Base-by-base conservation (phyloP, 2,113 vertebrate genomes). In the Dermatemys mawii region DNA sequence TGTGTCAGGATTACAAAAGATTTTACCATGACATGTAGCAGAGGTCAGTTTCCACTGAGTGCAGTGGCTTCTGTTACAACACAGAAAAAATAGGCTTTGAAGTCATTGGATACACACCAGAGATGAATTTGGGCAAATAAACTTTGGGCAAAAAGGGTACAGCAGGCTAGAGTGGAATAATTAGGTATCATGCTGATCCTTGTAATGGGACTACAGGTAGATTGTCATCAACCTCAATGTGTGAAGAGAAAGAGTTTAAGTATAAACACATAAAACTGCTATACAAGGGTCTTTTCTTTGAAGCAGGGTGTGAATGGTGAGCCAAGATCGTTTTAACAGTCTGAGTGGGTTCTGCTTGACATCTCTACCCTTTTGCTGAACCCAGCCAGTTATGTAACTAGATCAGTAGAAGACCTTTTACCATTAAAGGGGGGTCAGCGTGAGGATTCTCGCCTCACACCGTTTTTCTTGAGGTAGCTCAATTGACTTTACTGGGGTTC, bases 31-130 rank as follows among this genome's bases (percentile, higher is more conserved):
- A 63, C 70, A 63, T 49, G 89, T 24, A 78, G 27, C 57, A 67
- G 41, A 88, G 8, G 19, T 41, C 1, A 24, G 16, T 12, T 93
- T 88, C 11, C 29, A 46, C 26, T 55, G 1, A 76, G 22, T 27
- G 63, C n/a, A 70, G 19, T 46, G 41, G 24, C 41, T 76, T 76
- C 2, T 54, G 67, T 6, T 11, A 83, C 27, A 83, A 76, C 26
- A 46, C 8, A 46, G 26, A 16, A 46, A 46, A 46, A 76, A 8
- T 27, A 76, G 0, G 13, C 32, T 22, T 0, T 44, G 84, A 88
- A 87, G 35, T 0, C 1, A 6, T 41, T 29, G 67, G 41, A 48
- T 81, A 90, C 51, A 13, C 38, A 67, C 4, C 41, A 24, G 60
- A 93, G 44, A 70, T 70, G 0, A 70, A 86, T 84, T 88, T 60